These are phyloP conservation scores for Papilio polyxenes DNA, from an alignment of 1,140 invertebrate species.

Conservation along the genomic window DNA sequence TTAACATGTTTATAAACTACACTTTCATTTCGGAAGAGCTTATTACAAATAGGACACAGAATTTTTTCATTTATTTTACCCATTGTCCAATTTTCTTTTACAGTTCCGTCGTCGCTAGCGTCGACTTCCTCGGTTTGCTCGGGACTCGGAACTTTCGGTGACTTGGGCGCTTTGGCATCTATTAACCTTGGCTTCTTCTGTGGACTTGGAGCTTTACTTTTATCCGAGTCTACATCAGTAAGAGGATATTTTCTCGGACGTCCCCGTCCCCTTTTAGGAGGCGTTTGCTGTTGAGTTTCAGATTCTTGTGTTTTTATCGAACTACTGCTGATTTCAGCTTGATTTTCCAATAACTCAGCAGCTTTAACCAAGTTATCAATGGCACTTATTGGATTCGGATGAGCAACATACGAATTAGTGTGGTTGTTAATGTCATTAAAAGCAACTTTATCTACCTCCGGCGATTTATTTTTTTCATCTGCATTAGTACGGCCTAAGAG, in stretches of 20 bases:
- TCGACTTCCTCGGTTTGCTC: conserved; percentile 60
- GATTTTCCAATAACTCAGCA: conserved; percentile 71
- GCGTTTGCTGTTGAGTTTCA: conserved; percentile 53
- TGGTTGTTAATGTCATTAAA: conserved; percentile 48
- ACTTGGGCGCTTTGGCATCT: conserved; percentile 55
- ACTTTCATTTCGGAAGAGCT: conserved; percentile 77
- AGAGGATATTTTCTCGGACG: conserved; percentile 73
- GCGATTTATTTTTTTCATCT: conserved; percentile 46
- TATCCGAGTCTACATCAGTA: conserved; percentile 52
- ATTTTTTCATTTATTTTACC: conserved; percentile 78
- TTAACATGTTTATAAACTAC: conserved; percentile 80
- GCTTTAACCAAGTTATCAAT: conserved; percentile 76
- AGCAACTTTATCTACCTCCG: conserved; percentile 48
- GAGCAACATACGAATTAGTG: conserved; percentile 47
- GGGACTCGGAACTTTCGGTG: neutral
- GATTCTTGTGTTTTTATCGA: conserved; percentile 41
- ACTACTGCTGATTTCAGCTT: conserved; percentile 60
- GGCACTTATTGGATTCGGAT: conserved; percentile 62
- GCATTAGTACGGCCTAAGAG: conserved; percentile 59
- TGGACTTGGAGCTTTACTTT: conserved; percentile 55
- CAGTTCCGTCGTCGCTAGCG: conserved; percentile 62
- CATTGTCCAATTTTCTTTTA: conserved; percentile 77
- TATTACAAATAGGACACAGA: conserved; percentile 77
- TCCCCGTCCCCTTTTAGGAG: conserved; percentile 71
- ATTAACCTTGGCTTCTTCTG: conserved; percentile 68